Evolutionary conservation across 1,140 invertebrate species (phyloP).

Genomic region (Drosophila orosa): DNA sequence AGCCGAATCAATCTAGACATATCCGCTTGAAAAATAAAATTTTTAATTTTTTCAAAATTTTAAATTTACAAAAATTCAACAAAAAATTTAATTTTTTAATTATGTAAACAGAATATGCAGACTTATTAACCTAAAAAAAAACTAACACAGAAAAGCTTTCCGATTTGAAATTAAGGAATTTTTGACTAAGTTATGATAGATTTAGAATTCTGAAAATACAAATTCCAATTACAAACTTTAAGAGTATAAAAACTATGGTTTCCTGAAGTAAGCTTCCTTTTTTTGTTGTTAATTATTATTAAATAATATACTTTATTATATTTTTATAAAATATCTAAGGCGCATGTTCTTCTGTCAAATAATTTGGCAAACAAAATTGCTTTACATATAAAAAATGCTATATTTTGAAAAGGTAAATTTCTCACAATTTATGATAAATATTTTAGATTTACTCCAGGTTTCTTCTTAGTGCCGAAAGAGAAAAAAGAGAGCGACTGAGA

Average conservation of each 20-base stretch:
- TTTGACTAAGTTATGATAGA: neutral
- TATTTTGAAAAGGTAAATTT: neutral
- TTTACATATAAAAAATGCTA: fast-evolving
- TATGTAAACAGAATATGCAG: neutral
- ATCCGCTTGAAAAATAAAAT: neutral
- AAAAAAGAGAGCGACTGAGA: neutral
- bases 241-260: neutral
- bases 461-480: slow-evolving; percentile 1
- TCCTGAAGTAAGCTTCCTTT: neutral
- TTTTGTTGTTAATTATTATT: neutral
- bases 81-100: neutral
- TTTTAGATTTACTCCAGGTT: neutral
- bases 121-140: neutral
- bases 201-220: neutral
- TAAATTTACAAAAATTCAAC: neutral
- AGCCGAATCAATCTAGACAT: neutral
- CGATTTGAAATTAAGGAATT: neutral
- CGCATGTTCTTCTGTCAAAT: neutral
- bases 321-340: neutral
- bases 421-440: neutral
- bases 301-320: neutral
- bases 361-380: neutral
- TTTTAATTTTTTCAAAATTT: neutral
- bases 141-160: neutral
- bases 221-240: neutral